Evolutionary conservation across 2,113 vertebrate genomes (phyloP), one percentile per base, ranked within the genome.

Genomic region (Micronisus gabar): DNA sequence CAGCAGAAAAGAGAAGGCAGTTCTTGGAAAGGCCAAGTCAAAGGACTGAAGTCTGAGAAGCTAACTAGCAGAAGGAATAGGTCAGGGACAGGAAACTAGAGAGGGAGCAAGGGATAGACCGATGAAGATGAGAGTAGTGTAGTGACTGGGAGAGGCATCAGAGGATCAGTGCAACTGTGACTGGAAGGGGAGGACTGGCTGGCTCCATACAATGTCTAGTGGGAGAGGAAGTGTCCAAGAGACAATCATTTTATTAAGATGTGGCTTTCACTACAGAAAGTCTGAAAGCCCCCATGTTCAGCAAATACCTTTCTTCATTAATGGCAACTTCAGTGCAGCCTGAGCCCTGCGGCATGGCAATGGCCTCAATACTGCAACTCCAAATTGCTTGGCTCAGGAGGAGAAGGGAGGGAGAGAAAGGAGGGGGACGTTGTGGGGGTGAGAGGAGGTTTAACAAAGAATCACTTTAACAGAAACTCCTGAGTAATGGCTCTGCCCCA

Each of bases 391-490:
- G 88, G 94, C 93, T 92, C 91, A 86, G 91, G 96, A 95, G 74
- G 63, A 97, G 82, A 94, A 85, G 32, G 59, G 94, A 96, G 94
- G 95, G 97, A 98, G 88, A 98, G 40, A 92, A 90, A 92, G 92
- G 85, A 97, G 78, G 78, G 88, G 80, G 75, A 88, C 7, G 1
- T 59, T 58, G 97, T 96, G 96, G 92, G 79, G 83, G 91, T 96
- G 96, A 98, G 94, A 79, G 96, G 96, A 97, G 96, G 95, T 98
- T 97, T 98, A 98, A 98, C 98, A 98, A 98, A 98, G 98, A 98
- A 98, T 98, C 97, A 95, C 96, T 99, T 99, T 98, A 98, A 98
- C 98, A 98, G 98, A 99, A 98, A 98, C 97, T 97, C 98, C 98
- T 98, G 98, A 97, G 98, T 98, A 98, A 99, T 98, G 85, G 96